Percentiles rank a stretch among this genome's conserved stretches.
Evolutionary conservation across 2,797 vertebrate genomes (phyloP).

Genomic region (Diplodus puntazzo): DNA sequence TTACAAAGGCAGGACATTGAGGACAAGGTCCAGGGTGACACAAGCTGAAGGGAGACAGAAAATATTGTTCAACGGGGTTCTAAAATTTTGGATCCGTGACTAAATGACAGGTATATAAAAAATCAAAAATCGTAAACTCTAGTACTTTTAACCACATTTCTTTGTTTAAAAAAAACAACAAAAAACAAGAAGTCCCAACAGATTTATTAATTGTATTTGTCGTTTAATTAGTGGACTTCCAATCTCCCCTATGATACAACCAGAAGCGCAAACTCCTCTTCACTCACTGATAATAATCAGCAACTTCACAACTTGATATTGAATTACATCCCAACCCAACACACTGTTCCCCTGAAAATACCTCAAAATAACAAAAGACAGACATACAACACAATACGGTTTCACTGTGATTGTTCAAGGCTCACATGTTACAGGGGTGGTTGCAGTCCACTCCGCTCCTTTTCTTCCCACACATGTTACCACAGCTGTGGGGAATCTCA

Average conservation of each 20-base stretch:
- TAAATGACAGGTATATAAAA: no score
- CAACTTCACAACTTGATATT: neutral
- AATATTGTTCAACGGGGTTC: neutral
- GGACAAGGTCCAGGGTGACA: conserved; percentile 99
- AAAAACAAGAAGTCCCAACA: no score
- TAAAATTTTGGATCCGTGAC: neutral
- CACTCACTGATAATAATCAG: neutral
- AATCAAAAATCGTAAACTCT: no score
- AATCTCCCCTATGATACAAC: no score
- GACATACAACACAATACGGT: neutral
- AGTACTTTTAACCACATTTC: no score
- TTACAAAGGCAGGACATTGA: conserved; percentile 94
- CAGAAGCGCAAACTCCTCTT: neutral
- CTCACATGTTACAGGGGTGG: conserved; percentile 99
- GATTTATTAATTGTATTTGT: no score
- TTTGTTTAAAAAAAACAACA: no score
- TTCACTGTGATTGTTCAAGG: conserved; percentile 9
- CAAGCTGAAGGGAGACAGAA: conserved; percentile 82
- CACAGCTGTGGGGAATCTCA: conserved; percentile 99
- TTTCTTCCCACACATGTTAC: conserved; percentile 97
- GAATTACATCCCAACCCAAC: neutral
- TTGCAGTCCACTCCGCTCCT: conserved; percentile 92
- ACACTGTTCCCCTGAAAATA: neutral
- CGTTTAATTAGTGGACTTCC: no score
- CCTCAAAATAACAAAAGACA: neutral